Evolutionary conservation across 2,888 invertebrate genomes (phyloP).

Genomic region (Syrphus vitripennis): DNA sequence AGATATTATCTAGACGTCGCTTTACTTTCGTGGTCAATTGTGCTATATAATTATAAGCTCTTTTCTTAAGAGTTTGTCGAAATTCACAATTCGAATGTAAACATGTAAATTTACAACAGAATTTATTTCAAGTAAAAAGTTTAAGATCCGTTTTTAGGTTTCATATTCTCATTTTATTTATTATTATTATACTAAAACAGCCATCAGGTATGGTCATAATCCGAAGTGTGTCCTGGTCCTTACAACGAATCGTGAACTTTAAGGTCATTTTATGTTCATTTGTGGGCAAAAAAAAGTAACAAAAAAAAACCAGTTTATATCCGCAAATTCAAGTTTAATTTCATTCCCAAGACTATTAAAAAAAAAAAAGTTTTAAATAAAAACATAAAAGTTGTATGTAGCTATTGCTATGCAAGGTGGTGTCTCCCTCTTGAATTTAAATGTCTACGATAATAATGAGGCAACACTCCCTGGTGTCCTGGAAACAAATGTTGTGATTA

Average conservation of each 20-base stretch:
- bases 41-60: too few relatives aligned
- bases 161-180: not conserved
- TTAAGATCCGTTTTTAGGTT: too few relatives aligned
- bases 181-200: not conserved
- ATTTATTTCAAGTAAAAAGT: too few relatives aligned
- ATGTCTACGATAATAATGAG: constrained; percentile 9
- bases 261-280: not conserved
- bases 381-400: not conserved
- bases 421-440: not conserved
- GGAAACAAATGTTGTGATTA: constrained; percentile 10
- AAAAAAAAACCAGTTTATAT: not conserved
- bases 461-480: constrained; percentile 30
- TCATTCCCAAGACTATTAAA: not conserved
- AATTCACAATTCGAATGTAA: too few relatives aligned
- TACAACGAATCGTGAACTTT: not conserved
- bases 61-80: too few relatives aligned
- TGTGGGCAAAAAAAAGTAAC: not conserved
- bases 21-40: too few relatives aligned
- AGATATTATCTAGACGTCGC: too few relatives aligned
- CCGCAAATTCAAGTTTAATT: not conserved
- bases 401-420: not conserved
- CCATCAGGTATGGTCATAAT: not conserved
- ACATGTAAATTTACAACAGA: too few relatives aligned
- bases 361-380: not conserved
- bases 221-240: not conserved